Evolutionary conservation across 2,888 invertebrate species (phyloP).

Genomic region (Caenorhabditis imperialis): DNA sequence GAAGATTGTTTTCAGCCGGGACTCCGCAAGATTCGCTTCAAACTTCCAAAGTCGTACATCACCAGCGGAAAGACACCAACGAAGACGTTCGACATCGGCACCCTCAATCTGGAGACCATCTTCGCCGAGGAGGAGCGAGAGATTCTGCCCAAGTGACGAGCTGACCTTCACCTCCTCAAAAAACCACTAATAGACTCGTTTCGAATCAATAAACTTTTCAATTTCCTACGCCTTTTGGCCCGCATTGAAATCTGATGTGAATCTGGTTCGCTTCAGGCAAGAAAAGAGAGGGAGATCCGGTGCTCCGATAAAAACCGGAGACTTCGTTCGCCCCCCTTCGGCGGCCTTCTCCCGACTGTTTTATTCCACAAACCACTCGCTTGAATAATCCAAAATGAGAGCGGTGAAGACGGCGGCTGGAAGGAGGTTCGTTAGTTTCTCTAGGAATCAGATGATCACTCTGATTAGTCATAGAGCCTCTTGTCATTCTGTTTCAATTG

Average conservation of each 20-base stretch:
- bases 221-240: no score
- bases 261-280: slow-evolving; percentile 12
- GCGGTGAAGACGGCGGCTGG: slow-evolving; percentile 38
- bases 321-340: neutral
- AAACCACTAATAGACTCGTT: no score
- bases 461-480: neutral
- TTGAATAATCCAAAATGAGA: no score
- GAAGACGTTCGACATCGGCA: slow-evolving; percentile 63
- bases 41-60: slow-evolving; percentile 61
- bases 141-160: slow-evolving; percentile 35
- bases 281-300: slow-evolving; percentile 27
- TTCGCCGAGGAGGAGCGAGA: slow-evolving; percentile 63
- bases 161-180: neutral
- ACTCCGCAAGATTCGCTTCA: slow-evolving; percentile 59
- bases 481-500: no score
- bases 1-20: slow-evolving; percentile 53
- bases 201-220: no score
- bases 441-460: neutral
- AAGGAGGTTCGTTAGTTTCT: slow-evolving; percentile 36
- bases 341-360: neutral
- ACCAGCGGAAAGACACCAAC: slow-evolving; percentile 56
- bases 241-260: slow-evolving; percentile 14
- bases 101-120: slow-evolving; percentile 66
- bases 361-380: no score
- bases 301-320: slow-evolving; percentile 48